Percentiles rank a stretch among this genome's conserved stretches.
phyloP scores from a whole-genome alignment of 1,140 invertebrate species.

The Rhyacophila brunnea region DNA sequence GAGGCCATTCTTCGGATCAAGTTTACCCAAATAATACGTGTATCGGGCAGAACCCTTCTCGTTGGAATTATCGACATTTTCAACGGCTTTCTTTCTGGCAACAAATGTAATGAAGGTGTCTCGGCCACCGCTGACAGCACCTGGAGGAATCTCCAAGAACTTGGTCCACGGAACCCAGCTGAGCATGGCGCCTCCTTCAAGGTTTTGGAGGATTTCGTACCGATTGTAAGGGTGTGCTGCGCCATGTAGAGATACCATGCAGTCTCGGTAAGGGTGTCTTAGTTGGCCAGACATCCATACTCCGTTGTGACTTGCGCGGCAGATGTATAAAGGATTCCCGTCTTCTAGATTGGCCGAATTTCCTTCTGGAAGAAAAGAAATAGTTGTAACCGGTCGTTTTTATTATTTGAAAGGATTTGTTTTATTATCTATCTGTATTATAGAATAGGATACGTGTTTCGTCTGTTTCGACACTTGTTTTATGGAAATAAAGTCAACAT shows the following conservation, averaged over 20 bases:
- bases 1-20: conserved; percentile 60
- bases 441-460: too few species aligned
- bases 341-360: conserved; percentile 26
- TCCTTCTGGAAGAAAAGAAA: conserved; percentile 10
- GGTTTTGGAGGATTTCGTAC: conserved; percentile 76
- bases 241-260: conserved; percentile 64
- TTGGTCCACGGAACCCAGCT: conserved; percentile 72
- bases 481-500: too few species aligned
- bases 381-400: too few species aligned
- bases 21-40: conserved; percentile 66
- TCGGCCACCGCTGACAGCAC: conserved; percentile 62
- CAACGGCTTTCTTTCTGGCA: conserved; percentile 46
- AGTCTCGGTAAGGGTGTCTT: conserved; percentile 57
- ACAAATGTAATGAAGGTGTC: conserved; percentile 51
- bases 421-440: too few species aligned
- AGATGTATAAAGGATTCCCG: conserved; percentile 66
- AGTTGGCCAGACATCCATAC: conserved; percentile 69
- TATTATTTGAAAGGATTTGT: too few species aligned
- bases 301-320: conserved; percentile 67
- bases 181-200: conserved; percentile 70
- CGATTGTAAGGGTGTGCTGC: conserved; percentile 57
- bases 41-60: conserved; percentile 38
- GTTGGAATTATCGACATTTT: conserved; percentile 37
- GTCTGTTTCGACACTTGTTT: too few species aligned
- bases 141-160: conserved; percentile 59